Evolutionary conservation across 1,140 invertebrate species (phyloP).

Genomic region (Zeugodacus cucurbitae): DNA sequence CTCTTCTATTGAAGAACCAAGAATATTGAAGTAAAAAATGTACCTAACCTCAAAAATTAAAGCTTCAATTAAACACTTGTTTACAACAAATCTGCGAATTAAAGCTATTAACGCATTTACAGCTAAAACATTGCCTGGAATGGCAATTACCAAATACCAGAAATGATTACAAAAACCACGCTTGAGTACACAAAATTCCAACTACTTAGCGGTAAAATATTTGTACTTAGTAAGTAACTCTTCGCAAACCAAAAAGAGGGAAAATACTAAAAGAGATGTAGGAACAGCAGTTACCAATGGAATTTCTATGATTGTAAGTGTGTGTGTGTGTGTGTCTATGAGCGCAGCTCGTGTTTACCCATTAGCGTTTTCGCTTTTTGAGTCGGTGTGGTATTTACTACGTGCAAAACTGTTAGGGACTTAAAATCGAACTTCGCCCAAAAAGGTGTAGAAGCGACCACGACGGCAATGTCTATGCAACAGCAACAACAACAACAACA

Average conservation of each 20-base stretch:
- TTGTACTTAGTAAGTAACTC: background rate
- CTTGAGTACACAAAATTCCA: background rate
- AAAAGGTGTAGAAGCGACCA: background rate
- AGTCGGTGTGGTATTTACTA: background rate
- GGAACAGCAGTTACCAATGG: background rate
- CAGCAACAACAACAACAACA: background rate
- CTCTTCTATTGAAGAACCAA: too few relatives aligned
- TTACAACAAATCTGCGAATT: too few relatives aligned
- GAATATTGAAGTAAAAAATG: too few relatives aligned
- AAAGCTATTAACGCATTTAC: background rate
- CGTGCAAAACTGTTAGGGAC: background rate
- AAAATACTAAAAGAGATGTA: background rate
- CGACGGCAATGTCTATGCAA: background rate
- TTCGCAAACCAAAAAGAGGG: background rate
- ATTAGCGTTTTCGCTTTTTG: constrained; percentile 7
- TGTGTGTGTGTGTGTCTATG: background rate
- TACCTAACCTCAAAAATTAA: too few relatives aligned
- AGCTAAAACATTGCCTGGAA: background rate
- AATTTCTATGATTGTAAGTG: background rate
- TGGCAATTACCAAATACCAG: constrained; percentile 2
- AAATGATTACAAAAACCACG: background rate
- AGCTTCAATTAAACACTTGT: too few relatives aligned
- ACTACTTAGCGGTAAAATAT: constrained; percentile 5
- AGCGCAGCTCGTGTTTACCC: background rate
- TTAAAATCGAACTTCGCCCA: background rate